A percentile compares a stretch with the other conserved stretches of the same genome.
These are phyloP conservation scores for Zootermopsis nevadensis DNA, from an alignment of 2,888 invertebrate species.

Conservation along the genomic window DNA sequence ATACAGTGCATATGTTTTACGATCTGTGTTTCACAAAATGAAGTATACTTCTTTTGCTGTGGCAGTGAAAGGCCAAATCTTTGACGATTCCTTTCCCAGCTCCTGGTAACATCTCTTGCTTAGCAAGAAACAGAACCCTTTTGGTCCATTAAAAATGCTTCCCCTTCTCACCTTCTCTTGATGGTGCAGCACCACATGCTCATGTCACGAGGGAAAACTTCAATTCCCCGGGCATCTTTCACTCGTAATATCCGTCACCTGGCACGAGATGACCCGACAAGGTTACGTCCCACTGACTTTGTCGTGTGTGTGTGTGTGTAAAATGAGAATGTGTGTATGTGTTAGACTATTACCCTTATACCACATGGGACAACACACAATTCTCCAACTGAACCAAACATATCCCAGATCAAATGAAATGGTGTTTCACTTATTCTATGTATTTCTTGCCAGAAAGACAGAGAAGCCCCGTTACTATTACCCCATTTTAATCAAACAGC, in stretches of 20 bases:
- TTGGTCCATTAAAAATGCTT: slow-evolving; percentile 32
- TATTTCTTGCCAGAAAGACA: neutral
- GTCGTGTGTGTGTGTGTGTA: slow-evolving; percentile 28
- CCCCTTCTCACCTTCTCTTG: slow-evolving; percentile 30
- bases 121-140: slow-evolving; percentile 43
- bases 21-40: slow-evolving; percentile 50
- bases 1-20: slow-evolving; percentile 36
- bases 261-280: slow-evolving; percentile 15
- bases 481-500: slow-evolving; percentile 34
- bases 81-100: slow-evolving; percentile 52
- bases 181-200: slow-evolving; percentile 4
- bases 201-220: slow-evolving; percentile 16
- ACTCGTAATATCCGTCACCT: slow-evolving; percentile 11
- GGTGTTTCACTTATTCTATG: slow-evolving; percentile 23
- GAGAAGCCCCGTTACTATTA: slow-evolving; percentile 13
- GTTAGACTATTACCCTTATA: slow-evolving; percentile 32
- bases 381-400: slow-evolving; percentile 19
- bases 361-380: slow-evolving; percentile 30
- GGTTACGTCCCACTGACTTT: slow-evolving; percentile 1
- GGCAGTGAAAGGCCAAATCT: slow-evolving; percentile 58
- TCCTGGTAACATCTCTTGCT: slow-evolving; percentile 44
- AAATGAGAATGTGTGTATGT: slow-evolving; percentile 7
- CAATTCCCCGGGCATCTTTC: neutral
- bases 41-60: slow-evolving; percentile 56
- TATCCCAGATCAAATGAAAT: slow-evolving; percentile 13